Conservation (phyloP, 2,888 invertebrate species). For the Microchrysa polita region DNA sequence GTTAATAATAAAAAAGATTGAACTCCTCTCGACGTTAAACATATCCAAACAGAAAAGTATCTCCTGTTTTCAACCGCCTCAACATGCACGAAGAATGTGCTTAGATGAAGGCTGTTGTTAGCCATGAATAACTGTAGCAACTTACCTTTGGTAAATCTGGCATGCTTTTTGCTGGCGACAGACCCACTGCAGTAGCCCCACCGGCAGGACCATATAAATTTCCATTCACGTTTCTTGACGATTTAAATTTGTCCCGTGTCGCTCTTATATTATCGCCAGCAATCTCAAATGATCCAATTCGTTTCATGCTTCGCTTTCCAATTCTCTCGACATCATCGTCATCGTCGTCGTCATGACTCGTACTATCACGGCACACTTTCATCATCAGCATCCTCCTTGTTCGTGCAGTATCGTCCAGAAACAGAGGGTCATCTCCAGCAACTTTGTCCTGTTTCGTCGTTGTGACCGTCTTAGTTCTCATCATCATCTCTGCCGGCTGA, state of each 20-base stretch:
- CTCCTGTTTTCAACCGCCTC: too few relatives aligned
- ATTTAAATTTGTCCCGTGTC: constrained; percentile 41
- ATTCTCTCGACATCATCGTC: not conserved
- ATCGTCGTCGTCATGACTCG: not conserved
- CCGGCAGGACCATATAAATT: constrained; percentile 33
- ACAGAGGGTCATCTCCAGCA: constrained; percentile 4
- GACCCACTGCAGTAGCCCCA: not conserved
- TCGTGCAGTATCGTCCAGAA: not conserved
- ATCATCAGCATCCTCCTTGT: not conserved
- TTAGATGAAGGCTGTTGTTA: not conserved
- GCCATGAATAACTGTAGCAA: constrained; percentile 21
- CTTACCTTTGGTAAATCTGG: constrained; percentile 54
- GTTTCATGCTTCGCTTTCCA: constrained; percentile 24
- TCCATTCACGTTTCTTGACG: constrained; percentile 38
- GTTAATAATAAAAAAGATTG: too few relatives aligned
- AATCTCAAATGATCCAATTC: constrained; percentile 41
- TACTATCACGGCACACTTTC: constrained; percentile 11
- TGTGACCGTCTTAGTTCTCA: too few relatives aligned
- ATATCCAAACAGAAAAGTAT: too few relatives aligned
- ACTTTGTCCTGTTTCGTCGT: not conserved
- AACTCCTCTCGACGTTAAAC: too few relatives aligned
- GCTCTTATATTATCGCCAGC: constrained; percentile 37
- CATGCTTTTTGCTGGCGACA: constrained; percentile 50
- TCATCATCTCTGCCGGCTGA: constrained; percentile 4
- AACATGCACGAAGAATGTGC: not conserved